Base-by-base conservation (phyloP, 2,113 vertebrate genomes). In the Lepisosteus oculatus region DNA sequence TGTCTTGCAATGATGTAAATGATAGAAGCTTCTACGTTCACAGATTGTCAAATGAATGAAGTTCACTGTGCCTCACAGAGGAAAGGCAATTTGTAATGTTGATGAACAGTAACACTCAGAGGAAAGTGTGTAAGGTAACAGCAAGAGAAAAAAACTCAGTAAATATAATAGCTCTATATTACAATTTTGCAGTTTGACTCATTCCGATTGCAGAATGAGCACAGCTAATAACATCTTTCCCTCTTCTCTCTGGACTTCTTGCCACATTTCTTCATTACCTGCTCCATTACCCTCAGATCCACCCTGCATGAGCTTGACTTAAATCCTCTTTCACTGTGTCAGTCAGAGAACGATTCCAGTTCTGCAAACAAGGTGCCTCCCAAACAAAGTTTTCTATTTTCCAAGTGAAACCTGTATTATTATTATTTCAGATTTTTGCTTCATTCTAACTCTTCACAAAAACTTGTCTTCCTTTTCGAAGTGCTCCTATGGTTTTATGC, bases 1-100 rank as follows among this genome's bases (percentile, higher is more conserved):
- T 59, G 12, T 59, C 57, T 59, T 59, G 57, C 57, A 13, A 59
- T 13, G 57, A 59, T 59, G 57, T 59, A n/a, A 59, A n/a, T 59
- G 3, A 59, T 59, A 59, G 57, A 8, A 11, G 14, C 57, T 59
- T 13, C 57, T 59, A 59, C 14, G 14, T 13, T 59, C 57, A 7
- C 9, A 59, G 57, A 59, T 4, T 29, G 29, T 29, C 29, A 29
- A 29, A 29, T 29, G 29, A 29, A 29, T 29, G 29, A 59, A 13
- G 7, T 59, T n/a, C 11, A 59, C 57, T 15, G 12, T 59, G 57
- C n/a, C 57, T 59, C 57, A 6, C 57, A n/a, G 57, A 59, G 12
- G 57, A 13, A 59, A 59, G 14, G 57, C n/a, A 59, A 59, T 59
- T 59, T 59, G 14, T 59, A 59, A 59, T 59, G 14, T 59, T 59